Percentiles rank a stretch among this genome's conserved stretches.
Conservation (phyloP, 2,113 vertebrate species). For the Garra rufa region DNA sequence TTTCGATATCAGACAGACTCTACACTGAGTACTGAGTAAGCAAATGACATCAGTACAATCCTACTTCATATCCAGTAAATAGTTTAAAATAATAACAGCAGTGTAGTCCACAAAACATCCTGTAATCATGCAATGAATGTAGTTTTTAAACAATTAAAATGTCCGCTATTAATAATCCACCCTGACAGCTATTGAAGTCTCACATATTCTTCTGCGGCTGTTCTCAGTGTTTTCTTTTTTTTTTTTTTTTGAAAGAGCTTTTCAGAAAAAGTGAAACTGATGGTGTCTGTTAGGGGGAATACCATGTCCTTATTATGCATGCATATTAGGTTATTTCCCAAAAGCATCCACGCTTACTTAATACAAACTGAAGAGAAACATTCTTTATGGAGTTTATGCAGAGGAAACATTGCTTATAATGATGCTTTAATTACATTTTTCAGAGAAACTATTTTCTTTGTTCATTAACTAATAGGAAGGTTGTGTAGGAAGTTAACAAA, state of each 20-base stretch:
- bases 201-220: constrained; percentile 10
- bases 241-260: constrained; percentile 30
- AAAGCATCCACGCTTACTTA: constrained; percentile 42
- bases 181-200: not conserved
- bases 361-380: constrained; percentile 43
- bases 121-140: not conserved
- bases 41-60: constrained; percentile 55
- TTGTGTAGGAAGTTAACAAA: not conserved
- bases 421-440: not conserved
- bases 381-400: not conserved
- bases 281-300: constrained; percentile 56
- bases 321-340: constrained; percentile 54
- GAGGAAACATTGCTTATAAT: not conserved
- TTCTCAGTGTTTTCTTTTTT: constrained; percentile 14
- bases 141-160: not conserved
- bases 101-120: not conserved
- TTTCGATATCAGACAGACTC: constrained; percentile 68
- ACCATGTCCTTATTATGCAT: constrained; percentile 52
- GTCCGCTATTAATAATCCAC: not conserved
- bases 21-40: constrained; percentile 76
- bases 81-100: not conserved
- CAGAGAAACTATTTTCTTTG: constrained; percentile 13
- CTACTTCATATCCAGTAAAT: not conserved
- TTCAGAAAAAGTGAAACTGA: constrained; percentile 52
- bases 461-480: not conserved